Conservation (phyloP, 1,140 invertebrate species). For the Alviniconcha marisindica region DNA sequence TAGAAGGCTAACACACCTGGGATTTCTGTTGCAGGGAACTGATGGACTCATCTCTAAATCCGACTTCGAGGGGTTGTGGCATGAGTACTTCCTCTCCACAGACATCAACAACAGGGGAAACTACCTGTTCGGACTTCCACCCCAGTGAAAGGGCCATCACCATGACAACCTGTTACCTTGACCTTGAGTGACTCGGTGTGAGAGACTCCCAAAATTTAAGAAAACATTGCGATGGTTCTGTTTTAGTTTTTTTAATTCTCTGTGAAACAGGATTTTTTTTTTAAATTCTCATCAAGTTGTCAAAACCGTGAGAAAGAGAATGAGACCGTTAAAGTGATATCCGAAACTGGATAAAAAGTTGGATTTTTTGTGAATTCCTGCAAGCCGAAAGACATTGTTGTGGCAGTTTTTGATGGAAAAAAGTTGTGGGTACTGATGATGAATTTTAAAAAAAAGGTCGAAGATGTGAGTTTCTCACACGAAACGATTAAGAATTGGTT, state of each 20-base stretch:
- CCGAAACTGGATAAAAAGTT: too few relatives aligned
- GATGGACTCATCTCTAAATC: conserved; percentile 50
- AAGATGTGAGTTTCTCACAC: too few relatives aligned
- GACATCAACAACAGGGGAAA: conserved; percentile 51
- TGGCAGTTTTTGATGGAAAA: too few relatives aligned
- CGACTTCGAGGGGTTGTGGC: conserved; percentile 58
- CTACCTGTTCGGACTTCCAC: conserved; percentile 55
- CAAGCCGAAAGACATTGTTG: too few relatives aligned
- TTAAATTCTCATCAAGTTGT: too few relatives aligned
- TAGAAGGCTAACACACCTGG: too few relatives aligned
- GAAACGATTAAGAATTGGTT: too few relatives aligned
- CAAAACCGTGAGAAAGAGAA: neutral
- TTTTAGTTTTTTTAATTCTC: neutral
- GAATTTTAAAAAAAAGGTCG: too few relatives aligned
- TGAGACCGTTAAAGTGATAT: too few relatives aligned
- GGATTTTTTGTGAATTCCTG: too few relatives aligned
- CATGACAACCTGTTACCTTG: conserved; percentile 22
- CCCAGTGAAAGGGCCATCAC: conserved; percentile 31
- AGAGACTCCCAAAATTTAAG: conserved; percentile 26
- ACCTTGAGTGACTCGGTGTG: conserved; percentile 17
- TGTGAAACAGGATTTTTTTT: neutral
- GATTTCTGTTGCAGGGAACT: conserved; percentile 17
- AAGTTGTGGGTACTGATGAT: too few relatives aligned
- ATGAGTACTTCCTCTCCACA: conserved; percentile 60
- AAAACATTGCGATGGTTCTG: neutral